Percentiles rank a stretch among this genome's conserved stretches.
Conservation (phyloP, 2,888 invertebrate genomes). For the Unio pictorum region DNA sequence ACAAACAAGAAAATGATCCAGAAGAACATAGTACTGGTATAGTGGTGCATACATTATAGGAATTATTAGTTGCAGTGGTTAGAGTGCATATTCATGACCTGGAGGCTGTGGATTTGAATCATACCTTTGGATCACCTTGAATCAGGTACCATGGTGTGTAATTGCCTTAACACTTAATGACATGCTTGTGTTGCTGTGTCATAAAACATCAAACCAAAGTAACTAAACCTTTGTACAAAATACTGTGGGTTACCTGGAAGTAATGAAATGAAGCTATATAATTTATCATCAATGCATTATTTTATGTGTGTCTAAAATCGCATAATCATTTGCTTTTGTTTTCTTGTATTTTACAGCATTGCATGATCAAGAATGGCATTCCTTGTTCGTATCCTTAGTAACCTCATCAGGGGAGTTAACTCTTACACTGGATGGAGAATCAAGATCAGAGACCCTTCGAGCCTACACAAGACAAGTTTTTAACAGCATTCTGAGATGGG, state of each 20-base stretch:
- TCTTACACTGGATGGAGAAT: constrained; percentile 43
- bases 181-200: too few species aligned
- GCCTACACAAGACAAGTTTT: constrained; percentile 44
- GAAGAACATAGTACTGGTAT: too few species aligned
- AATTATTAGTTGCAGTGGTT: too few species aligned
- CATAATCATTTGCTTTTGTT: not conserved
- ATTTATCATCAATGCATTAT: not conserved
- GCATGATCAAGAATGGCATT: constrained; percentile 61
- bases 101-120: too few species aligned
- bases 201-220: too few species aligned
- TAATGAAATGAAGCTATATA: not conserved
- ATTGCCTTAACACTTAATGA: too few species aligned
- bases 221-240: too few species aligned
- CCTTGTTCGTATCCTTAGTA: constrained; percentile 43
- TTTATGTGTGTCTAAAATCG: not conserved
- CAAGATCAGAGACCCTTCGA: constrained; percentile 35
- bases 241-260: not conserved
- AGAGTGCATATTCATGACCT: too few species aligned
- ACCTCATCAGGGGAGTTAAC: constrained; percentile 44
- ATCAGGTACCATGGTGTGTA: too few species aligned
- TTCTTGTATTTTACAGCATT: constrained; percentile 42
- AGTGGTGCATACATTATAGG: too few species aligned
- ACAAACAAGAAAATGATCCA: too few species aligned
- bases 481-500: constrained; percentile 46
- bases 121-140: too few species aligned